Base-by-base conservation (phyloP, 2,797 vertebrate genomes). In the Sandelia bainsii region DNA sequence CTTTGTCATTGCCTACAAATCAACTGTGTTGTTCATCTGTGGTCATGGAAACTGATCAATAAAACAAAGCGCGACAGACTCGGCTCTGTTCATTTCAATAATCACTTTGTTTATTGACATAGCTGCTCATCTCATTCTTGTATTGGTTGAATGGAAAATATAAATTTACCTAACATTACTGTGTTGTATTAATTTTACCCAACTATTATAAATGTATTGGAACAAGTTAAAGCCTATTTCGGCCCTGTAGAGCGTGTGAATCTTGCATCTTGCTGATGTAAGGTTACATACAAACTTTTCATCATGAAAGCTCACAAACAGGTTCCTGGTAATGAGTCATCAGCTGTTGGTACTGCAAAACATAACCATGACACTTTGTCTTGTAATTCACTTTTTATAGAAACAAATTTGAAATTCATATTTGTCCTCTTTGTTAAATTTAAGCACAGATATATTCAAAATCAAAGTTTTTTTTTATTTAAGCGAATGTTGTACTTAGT, bases 21-120 rank as follows among this genome's bases (percentile, higher is more conserved):
- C 76, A 60, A 86, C 87, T 91, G 75, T 87, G 78, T 79, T 91
- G 89, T 92, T 82, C 80, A 87, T 90, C 89, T 92, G 89, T 92
- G 90, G 85, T 83, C 78, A 89, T 87, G 73, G 73, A 86, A 91
- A 90, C 87, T 25, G 77, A 90, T 93, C 82, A 92, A 91, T 91
- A 91, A 94, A 94, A 85, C 32, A 79, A 83, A 85, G 58, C 85
- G 83, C 73, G 79, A 83, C 79, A 80, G 79, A 32, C 45, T 58
- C 27, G 16, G 10, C 48, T 87, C 17, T 0, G 29, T 49, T 79
- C 5, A 40, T 80, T 79, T 75, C 8, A 34, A 25, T 4, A 19
- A 4, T 22, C 17, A 5, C 27, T 29, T 29, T 53, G 22, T 70
- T 57, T 11, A 32, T 44, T 62, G 19, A 60, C 16, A 37, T 6